phyloP scores from a whole-genome alignment of 2,113 vertebrate genomes.

The Cheirogaleus medius region DNA sequence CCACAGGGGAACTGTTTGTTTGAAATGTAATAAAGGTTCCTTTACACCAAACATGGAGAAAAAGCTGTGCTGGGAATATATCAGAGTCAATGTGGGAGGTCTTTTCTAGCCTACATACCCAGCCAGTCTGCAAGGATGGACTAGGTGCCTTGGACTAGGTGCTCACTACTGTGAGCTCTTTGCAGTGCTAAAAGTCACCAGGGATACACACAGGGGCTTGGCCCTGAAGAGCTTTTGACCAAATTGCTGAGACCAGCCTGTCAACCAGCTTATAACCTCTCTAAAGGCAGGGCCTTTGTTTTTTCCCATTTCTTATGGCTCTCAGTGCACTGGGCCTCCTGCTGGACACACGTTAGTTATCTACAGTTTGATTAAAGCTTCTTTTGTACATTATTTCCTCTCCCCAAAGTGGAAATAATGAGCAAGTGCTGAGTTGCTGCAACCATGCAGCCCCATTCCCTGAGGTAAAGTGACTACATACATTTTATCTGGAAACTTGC shows the following conservation, averaged over 20 bases:
- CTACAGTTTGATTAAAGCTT: constrained; percentile 32
- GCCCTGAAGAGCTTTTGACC: constrained; percentile 29
- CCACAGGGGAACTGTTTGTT: neutral
- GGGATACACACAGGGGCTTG: neutral
- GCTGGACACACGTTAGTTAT: neutral
- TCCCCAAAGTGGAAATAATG: constrained; percentile 20
- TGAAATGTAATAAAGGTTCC: constrained; percentile 39
- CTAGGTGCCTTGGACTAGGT: too few species aligned
- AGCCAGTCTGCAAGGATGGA: neutral
- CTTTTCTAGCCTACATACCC: neutral
- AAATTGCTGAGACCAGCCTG: neutral
- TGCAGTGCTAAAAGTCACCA: neutral
- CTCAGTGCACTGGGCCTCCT: neutral
- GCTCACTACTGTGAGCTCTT: neutral
- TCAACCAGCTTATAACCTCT: constrained; percentile 16
- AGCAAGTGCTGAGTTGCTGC: neutral
- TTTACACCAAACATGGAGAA: neutral
- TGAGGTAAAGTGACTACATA: neutral
- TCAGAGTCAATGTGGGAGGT: neutral
- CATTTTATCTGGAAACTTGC: constrained; percentile 42
- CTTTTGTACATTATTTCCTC: constrained; percentile 36
- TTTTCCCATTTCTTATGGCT: neutral
- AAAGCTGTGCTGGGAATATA: neutral
- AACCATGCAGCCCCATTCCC: neutral
- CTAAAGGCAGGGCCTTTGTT: constrained; percentile 12